A percentile compares a stretch with the other conserved stretches of the same genome.
Evolutionary conservation across 2,797 vertebrate species (phyloP).

Genomic region (Sternotherus odoratus): DNA sequence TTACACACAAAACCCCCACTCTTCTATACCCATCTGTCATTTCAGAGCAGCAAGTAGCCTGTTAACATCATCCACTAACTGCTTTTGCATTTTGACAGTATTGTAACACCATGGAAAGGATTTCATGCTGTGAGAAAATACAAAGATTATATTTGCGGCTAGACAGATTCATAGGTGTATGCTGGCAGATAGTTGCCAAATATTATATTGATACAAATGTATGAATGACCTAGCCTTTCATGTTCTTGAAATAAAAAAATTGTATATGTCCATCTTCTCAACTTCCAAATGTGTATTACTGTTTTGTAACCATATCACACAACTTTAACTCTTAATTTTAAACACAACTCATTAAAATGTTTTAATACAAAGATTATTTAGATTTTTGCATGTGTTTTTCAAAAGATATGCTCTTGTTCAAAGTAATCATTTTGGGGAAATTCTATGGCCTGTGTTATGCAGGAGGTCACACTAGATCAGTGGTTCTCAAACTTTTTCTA

Average conservation of each 20-base stretch:
- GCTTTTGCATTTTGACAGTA: background rate
- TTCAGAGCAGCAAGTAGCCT: background rate
- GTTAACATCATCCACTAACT: background rate
- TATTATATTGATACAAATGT: background rate
- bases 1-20: background rate
- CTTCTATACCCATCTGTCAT: background rate
- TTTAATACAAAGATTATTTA: background rate
- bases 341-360: background rate
- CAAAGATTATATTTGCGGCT: background rate
- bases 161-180: background rate
- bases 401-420: background rate
- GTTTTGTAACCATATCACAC: background rate
- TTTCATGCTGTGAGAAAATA: background rate
- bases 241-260: background rate
- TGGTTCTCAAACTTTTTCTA: no score
- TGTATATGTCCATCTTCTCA: background rate
- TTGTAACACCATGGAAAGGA: background rate
- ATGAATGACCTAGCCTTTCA: rapidly evolving
- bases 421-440: background rate
- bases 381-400: background rate
- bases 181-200: background rate
- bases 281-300: rapidly evolving
- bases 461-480: background rate
- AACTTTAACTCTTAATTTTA: rapidly evolving
- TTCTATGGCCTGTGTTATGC: background rate